Base-by-base conservation (phyloP, 2,797 vertebrate species). In the Anableps anableps region DNA sequence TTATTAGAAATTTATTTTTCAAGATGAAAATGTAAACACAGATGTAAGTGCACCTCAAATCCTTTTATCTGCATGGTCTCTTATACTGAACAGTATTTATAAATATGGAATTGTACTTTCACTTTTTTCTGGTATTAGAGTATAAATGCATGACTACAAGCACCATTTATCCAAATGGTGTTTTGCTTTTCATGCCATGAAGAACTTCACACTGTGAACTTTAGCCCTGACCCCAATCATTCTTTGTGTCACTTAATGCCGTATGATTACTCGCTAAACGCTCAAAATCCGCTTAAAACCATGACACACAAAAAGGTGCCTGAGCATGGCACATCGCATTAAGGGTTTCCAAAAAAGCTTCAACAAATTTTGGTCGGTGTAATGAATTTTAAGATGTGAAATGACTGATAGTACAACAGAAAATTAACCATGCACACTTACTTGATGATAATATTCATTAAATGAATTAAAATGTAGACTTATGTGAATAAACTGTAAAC, bases 201-300 rank as follows among this genome's bases (percentile, higher is more conserved):
- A 48, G 8, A 70, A 55, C 47, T 11, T 17, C 51, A 45, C 16
- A 1, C 19, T 45, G 34, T 77, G 43, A 62, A 23, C n/a, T 76
- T 81, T 50, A 41, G 72, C 53, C 70, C 43, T 41, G 36, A 80
- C 62, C 72, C 73, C 45, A 58, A 72, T 72, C 34, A 64, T 76
- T 72, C 38, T 58, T 26, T 72, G 23, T 51, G 51, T 21, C 75
- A 29, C 29, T 77, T 64, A 51, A 34, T 64, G 36, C 47, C 17
- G 36, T 2, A 53, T 4, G 41, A 81, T 34, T 72, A 74, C n/a
- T 31, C 2, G 58, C 19, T 51, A n/a, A 78, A 45, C 1, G 21
- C 21, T 26, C 41, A 14, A 76, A 72, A 72, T 38, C 71, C 1
- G 66, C 77, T 50, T 62, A 38, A 73, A 38, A 41, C 19, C 26